Base-by-base conservation (phyloP, 2,888 invertebrate genomes). In the Elgonia sp. region DNA sequence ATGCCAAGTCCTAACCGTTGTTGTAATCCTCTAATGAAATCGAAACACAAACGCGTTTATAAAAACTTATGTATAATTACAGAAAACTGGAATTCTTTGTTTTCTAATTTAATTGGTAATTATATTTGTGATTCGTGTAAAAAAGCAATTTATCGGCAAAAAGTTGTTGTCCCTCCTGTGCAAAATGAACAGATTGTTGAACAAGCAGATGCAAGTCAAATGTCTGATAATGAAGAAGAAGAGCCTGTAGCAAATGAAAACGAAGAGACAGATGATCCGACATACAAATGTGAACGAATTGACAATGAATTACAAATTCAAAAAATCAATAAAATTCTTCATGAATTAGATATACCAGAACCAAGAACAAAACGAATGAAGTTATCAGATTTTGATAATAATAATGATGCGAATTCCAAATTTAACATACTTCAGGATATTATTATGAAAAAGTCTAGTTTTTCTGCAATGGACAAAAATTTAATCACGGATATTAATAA, bases 1-100 rank as follows among this genome's bases (percentile, higher is more conserved):
- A 73, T 82, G 73, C 73, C 73, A 29, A 4, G 53, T 12, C 73
- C 73, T 6, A 73, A 82, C 20, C 63, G 20, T n/a, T 83, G 83
- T 69, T 83, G 69, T n/a, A 83, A 76, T 75, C 69, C 76, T 21
- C n/a, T 60, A 1, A 8, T 39, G 4, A 83, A 67, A 69, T 37
- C 18, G 16, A 83, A 76, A 60, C 83, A 83, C 40, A 76, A 57
- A 20, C 10, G 62, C 1, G 76, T 83, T 67, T 76, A 57, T 37
- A 75, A 67, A 6, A 83, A 83, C 46, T 14, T 83, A 16, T 69
- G 9, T 4, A 12, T 69, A 46, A 69, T 76, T n/a, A 60, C 67
- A 21, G 57, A 7, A 6, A n/a, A 83, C 4, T 83, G 60, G 75
- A 60, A 60, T n/a, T n/a, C 29, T 0, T 12, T 83, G 57, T 83